Percentiles rank a stretch among this genome's conserved stretches.
Conservation (phyloP, 1,140 invertebrate genomes). For the Nasonia vitripennis region DNA sequence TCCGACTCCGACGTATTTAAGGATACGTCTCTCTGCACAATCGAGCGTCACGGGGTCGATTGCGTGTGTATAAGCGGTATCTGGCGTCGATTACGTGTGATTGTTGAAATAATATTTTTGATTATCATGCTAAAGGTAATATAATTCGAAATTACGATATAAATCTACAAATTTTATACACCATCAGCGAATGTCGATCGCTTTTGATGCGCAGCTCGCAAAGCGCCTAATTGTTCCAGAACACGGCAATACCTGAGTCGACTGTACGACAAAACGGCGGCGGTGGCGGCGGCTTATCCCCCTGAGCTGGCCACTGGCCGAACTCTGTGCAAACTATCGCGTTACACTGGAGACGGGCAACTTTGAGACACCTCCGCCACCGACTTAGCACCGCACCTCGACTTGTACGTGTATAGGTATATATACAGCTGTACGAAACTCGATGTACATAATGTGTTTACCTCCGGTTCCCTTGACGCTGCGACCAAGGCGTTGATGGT, state of each 20-base stretch:
- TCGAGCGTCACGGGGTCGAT: neutral
- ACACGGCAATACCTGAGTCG: neutral
- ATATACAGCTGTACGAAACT: neutral
- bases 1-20: neutral
- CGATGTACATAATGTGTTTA: constrained; percentile 4
- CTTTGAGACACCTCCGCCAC: neutral
- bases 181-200: no score
- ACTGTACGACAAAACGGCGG: neutral
- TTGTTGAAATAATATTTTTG: neutral
- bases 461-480: neutral
- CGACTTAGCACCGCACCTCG: neutral
- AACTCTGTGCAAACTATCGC: constrained; percentile 40
- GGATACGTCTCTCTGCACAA: neutral
- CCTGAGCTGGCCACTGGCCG: neutral
- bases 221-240: constrained; percentile 23
- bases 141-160: no score
- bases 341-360: constrained; percentile 10
- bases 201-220: no score
- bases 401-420: neutral
- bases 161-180: no score
- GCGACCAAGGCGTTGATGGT: neutral
- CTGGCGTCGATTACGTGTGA: neutral
- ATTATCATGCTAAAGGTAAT: no score
- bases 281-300: constrained; percentile 2
- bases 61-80: neutral